Evolutionary conservation across 2,797 vertebrate species (phyloP).

Genomic region (Limnodromus scolopaceus): DNA sequence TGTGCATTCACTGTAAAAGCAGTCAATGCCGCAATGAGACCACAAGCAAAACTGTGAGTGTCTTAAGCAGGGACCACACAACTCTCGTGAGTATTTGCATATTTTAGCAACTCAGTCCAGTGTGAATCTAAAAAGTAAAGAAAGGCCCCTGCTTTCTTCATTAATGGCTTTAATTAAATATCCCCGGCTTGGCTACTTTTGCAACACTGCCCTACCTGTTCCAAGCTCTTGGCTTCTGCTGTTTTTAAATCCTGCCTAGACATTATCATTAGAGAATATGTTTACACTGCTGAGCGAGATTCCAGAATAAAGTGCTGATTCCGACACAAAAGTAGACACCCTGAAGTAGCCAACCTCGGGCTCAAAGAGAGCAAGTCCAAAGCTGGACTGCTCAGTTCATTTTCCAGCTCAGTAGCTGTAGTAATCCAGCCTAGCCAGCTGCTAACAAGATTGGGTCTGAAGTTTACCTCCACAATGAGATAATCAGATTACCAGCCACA

Average conservation of each 20-base stretch:
- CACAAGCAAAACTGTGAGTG: slow-evolving; percentile 98
- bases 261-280: slow-evolving; percentile 74
- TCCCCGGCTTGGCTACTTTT: slow-evolving; percentile 25
- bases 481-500: slow-evolving; percentile 99
- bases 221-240: slow-evolving; percentile 8
- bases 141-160: slow-evolving; percentile 79
- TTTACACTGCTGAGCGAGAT: slow-evolving; percentile 78
- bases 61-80: slow-evolving; percentile 99
- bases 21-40: slow-evolving; percentile 97
- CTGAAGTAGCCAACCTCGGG: slow-evolving; percentile 87
- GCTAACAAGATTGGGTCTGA: slow-evolving; percentile 99
- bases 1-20: slow-evolving; percentile 99
- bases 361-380: slow-evolving; percentile 99
- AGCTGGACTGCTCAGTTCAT: slow-evolving; percentile 99
- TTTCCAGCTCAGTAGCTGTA: slow-evolving; percentile 98
- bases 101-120: slow-evolving; percentile 90
- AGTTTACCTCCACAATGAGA: slow-evolving; percentile 99
- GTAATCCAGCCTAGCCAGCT: slow-evolving; percentile 99
- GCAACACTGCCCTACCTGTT: slow-evolving; percentile 65
- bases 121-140: slow-evolving; percentile 84
- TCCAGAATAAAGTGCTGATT: slow-evolving; percentile 92
- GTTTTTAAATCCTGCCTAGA: slow-evolving; percentile 37
- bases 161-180: slow-evolving; percentile 77
- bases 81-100: slow-evolving; percentile 95
- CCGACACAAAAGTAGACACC: slow-evolving; percentile 86